These are phyloP conservation scores for Zaprionus kolodkinae DNA, from an alignment of 1,140 invertebrate genomes.

Conservation along the genomic window DNA sequence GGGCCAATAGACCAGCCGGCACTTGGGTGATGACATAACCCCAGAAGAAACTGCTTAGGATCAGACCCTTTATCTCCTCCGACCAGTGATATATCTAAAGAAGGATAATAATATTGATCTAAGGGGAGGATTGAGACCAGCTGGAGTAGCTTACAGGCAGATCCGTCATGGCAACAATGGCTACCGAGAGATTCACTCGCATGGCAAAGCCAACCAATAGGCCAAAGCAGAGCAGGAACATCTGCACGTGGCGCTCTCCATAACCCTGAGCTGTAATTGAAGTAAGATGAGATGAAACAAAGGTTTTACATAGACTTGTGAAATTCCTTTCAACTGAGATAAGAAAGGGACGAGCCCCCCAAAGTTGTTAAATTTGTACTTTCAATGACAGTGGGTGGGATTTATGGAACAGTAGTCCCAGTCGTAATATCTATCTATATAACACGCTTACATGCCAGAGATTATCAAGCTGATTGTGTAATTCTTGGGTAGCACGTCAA, in stretches of 20 bases:
- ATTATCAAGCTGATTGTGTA: background rate
- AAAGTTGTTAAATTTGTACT: background rate
- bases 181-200: constrained; percentile 88
- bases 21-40: constrained; percentile 86
- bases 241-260: constrained; percentile 88
- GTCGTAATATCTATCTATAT: background rate
- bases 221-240: constrained; percentile 87
- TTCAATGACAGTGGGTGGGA: background rate
- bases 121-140: too few species aligned
- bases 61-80: constrained; percentile 84
- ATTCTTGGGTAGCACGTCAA: background rate
- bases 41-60: constrained; percentile 89
- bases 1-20: constrained; percentile 88
- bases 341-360: constrained; percentile 9
- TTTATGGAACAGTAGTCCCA: background rate
- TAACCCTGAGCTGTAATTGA: constrained; percentile 68
- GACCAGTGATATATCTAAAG: constrained; percentile 85
- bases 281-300: too few species aligned
- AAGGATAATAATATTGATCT: background rate
- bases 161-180: constrained; percentile 85
- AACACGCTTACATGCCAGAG: background rate
- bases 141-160: constrained; percentile 66
- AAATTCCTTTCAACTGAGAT: background rate
- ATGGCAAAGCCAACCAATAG: constrained; percentile 87
- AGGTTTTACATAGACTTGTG: background rate